phyloP scores from a whole-genome alignment of 2,113 vertebrate genomes.

The Globicephala melas region DNA sequence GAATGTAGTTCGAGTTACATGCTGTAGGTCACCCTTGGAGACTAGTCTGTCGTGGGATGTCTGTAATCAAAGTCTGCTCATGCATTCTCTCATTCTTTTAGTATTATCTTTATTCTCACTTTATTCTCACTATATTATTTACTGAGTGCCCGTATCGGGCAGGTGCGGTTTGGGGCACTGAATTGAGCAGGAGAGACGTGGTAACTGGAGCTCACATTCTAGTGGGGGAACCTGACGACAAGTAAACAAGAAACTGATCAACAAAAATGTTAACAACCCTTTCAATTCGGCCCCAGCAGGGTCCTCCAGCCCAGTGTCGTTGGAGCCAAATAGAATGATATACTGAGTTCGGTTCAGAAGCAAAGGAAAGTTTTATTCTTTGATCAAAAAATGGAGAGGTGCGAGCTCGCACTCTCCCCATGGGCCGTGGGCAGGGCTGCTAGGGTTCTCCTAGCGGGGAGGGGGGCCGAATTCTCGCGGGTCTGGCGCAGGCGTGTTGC shows the following conservation, averaged over 20 bases:
- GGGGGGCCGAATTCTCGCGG: fast-evolving
- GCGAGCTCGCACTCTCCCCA: background rate
- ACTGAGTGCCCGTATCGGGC: background rate
- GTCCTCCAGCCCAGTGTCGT: background rate
- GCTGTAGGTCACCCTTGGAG: background rate
- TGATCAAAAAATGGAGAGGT: background rate
- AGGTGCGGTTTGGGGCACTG: background rate
- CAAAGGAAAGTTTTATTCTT: background rate
- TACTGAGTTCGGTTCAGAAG: background rate
- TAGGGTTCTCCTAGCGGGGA: too few relatives aligned
- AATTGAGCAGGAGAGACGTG: background rate
- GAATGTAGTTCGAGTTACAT: background rate
- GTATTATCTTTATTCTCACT: background rate
- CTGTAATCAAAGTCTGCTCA: background rate
- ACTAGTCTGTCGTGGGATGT: background rate
- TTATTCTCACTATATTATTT: background rate
- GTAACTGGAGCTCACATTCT: background rate
- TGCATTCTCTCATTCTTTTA: background rate
- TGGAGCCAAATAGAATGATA: background rate
- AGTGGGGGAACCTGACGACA: background rate
- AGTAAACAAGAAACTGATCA: background rate
- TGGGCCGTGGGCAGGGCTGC: too few relatives aligned
- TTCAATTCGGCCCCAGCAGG: background rate
- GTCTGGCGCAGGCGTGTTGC: background rate
- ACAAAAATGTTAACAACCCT: background rate